Evolutionary conservation across 2,888 invertebrate genomes (phyloP), one percentile per base, ranked within the genome.

Genomic region (Xestia xanthographa): DNA sequence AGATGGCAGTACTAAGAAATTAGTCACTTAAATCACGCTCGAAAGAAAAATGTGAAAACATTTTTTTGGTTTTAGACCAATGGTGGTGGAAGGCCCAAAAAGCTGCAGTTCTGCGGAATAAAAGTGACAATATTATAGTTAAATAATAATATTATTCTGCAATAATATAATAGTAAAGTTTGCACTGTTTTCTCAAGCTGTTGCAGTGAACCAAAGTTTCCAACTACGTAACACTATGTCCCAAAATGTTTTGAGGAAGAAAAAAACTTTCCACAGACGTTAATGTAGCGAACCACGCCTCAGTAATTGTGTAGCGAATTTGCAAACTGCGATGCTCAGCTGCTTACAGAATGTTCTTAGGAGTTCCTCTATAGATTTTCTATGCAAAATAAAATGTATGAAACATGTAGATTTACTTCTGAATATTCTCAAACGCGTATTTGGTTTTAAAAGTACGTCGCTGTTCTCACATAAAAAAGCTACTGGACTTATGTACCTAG

Each of bases 241-340:
- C 3, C 11, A 43, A 73, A 50, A 29, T 48, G 58, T n/a, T n/a
- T 62, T 29, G 29, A n/a, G 29, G 1, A 38, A 48, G 22, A 41
- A n/a, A 1, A 8, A 34, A 1, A 29, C 14, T n/a, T 74, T 9
- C 22, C 17, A 17, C 26, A 26, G 12, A 48, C n/a, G 45, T 58
- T 72, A 26, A 29, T 48, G 41, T n/a, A 58, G 60, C 11, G 6
- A n/a, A 17, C 41, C 74, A 50, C n/a, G 62, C 74, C 50, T 63
- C 34, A 63, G 26, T n/a, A n/a, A n/a, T 26, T 53, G 29, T 75
- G 43, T 53, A 17, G 11, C 22, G 22, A 53, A 74, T 75, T 53
- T 53, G 14, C 43, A 75, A 63, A 50, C n/a, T 43, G 11, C 22
- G 26, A 34, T 41, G 14, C 67, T 50, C 56, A 73, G 43, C 43